phyloP scores from a whole-genome alignment of 2,797 vertebrate species.

The Artibeus lituratus region DNA sequence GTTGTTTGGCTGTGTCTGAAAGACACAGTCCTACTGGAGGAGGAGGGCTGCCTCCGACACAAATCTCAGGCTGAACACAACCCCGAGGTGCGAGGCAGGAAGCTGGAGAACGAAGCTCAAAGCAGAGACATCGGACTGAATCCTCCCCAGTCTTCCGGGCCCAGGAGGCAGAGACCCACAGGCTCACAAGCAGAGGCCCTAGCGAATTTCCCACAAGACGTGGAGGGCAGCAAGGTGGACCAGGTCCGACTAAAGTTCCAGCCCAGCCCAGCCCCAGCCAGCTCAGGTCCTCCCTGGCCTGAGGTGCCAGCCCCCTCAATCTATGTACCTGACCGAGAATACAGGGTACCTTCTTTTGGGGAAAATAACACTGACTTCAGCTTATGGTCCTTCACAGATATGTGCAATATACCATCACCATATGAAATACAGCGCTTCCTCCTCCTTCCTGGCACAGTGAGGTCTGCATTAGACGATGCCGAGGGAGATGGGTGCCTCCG shows the following conservation, averaged over 20 bases:
- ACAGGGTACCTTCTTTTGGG: neutral
- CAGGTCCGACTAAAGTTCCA: neutral
- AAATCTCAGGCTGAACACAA: neutral
- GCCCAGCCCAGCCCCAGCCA: neutral
- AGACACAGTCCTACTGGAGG: neutral
- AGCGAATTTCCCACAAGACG: neutral
- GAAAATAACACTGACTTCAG: neutral
- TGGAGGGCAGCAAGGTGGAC: neutral
- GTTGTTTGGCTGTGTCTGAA: neutral
- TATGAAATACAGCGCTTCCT: neutral
- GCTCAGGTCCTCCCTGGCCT: neutral
- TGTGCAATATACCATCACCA: neutral
- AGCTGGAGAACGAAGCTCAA: neutral
- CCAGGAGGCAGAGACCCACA: neutral
- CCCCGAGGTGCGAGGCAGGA: neutral
- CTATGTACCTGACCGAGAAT: neutral
- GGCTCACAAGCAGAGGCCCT: neutral
- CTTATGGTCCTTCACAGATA: neutral
- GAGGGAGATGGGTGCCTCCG: neutral
- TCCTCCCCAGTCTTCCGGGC: neutral
- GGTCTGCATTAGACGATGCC: neutral
- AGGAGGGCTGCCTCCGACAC: neutral
- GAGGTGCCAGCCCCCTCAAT: neutral
- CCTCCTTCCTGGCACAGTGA: neutral
- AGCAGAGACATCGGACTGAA: neutral